Percentiles rank a stretch among this genome's conserved stretches.
These are phyloP conservation scores for Pedionomus torquatus DNA, from an alignment of 2,113 vertebrate species.

Conservation along the genomic window DNA sequence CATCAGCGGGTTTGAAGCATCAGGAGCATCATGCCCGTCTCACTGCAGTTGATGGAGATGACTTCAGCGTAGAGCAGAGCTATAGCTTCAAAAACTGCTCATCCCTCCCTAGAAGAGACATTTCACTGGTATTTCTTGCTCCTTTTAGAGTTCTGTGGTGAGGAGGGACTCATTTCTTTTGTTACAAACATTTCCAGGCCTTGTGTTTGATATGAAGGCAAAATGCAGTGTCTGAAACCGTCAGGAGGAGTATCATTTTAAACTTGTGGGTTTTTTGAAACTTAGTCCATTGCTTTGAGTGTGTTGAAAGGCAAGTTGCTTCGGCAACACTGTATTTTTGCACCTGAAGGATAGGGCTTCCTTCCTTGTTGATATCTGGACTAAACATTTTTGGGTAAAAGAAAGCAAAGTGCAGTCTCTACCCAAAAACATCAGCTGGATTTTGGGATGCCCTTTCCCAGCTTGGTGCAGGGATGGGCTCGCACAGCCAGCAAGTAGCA, in stretches of 20 bases:
- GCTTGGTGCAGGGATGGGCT: fast-evolving
- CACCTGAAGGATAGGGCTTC: not conserved
- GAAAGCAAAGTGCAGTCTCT: not conserved
- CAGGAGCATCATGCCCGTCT: not conserved
- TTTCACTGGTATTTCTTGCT: not conserved
- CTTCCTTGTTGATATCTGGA: not conserved
- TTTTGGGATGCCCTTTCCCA: not conserved
- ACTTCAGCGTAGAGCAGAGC: not conserved
- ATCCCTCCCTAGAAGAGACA: not conserved
- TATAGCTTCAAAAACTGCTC: not conserved
- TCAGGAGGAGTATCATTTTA: not conserved
- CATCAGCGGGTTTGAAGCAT: not conserved
- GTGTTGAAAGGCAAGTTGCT: not conserved
- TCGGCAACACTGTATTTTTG: fast-evolving
- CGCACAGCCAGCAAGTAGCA: not conserved
- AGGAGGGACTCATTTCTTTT: not conserved
- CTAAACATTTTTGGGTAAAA: not conserved
- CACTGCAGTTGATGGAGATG: fast-evolving
- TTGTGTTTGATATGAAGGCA: not conserved
- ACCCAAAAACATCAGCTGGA: not conserved
- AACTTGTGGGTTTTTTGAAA: not conserved
- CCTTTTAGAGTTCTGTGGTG: not conserved
- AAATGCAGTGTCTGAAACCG: not conserved
- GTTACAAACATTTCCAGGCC: not conserved
- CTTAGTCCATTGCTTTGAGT: fast-evolving